These are phyloP conservation scores for Pristionchus japonicus DNA, from an alignment of 2,888 invertebrate genomes.

Conservation along the genomic window DNA sequence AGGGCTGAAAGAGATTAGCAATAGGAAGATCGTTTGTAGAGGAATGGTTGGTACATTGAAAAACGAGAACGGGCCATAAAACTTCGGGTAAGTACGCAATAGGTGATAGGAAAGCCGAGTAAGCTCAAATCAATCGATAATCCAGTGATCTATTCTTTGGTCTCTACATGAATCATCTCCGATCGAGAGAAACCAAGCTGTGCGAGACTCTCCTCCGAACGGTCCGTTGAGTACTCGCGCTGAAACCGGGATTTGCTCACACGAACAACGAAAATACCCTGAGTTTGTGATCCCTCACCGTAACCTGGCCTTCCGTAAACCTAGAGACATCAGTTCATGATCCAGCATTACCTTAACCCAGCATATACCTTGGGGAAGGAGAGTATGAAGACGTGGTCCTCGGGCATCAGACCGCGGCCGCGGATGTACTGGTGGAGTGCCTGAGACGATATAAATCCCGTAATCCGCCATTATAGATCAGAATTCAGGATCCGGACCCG, in stretches of 20 bases:
- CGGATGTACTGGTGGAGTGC: constrained; percentile 58
- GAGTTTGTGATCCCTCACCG: not conserved
- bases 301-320: not conserved
- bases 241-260: constrained; percentile 28
- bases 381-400: constrained; percentile 54
- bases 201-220: constrained; percentile 51
- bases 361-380: constrained; percentile 54
- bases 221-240: constrained; percentile 56
- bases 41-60: not conserved
- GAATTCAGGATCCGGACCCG: too few relatives aligned
- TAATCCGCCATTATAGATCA: not conserved
- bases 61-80: not conserved
- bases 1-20: not conserved
- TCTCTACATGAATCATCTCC: constrained; percentile 64
- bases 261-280: too few relatives aligned
- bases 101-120: constrained; percentile 9
- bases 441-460: constrained; percentile 47
- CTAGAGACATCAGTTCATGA: not conserved
- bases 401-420: constrained; percentile 50
- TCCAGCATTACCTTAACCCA: too few relatives aligned
- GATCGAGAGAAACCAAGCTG: constrained; percentile 58
- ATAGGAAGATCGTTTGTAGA: not conserved
- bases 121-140: not conserved
- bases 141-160: constrained; percentile 45
- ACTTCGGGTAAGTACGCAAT: not conserved